Base-by-base conservation (phyloP, 2,888 invertebrate genomes). In the Heliconius erato region DNA sequence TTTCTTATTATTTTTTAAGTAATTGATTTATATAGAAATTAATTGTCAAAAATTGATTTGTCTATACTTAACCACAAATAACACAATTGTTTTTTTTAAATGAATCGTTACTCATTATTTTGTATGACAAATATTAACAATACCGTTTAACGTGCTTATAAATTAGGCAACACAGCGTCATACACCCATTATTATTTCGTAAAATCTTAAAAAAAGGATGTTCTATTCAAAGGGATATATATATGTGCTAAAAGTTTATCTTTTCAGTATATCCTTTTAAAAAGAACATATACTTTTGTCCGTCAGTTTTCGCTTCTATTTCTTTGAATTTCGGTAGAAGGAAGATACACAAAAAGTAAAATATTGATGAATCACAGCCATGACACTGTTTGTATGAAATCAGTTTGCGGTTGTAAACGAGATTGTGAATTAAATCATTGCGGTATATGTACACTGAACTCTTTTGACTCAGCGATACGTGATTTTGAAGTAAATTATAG, bases 301-400 rank as follows among this genome's bases (percentile, higher is more conserved):
- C 9, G 23, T 2, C 59, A 2, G 19, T 59, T 23, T 23, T 23
- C 6, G 23, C 12, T 54, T 54, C 0, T n/a, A 11, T n/a, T 63
- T 63, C 9, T 63, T 3, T 59, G 0, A 59, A 59, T n/a, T n/a
- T n/a, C n/a, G n/a, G n/a, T n/a, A n/a, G n/a, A n/a, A 65, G 65
- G 26, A 12, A 65, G 14, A 0, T 44, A 71, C 6, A 40, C 40
- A 71, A 44, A 71, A 69, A 35, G 3, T 0, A 32, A 26, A 72
- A 44, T 26, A 40, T 72, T 44, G 16, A 19, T 72, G 44, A 71
- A 26, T 71, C 71, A 71, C 40, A 40, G 11, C n/a, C n/a, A 28
- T 72, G 26, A 26, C 72, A 72, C n/a, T 72, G 44, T 49, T 72
- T 72, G 44, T 16, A 44, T 72, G 72, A 72, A 72, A 72, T 72